A percentile compares a stretch with the other conserved stretches of the same genome.
Evolutionary conservation across 1,140 invertebrate species (phyloP).

Genomic region (silkworm (Bombyx mori)): ASM3026992v2 NC_085119.1:14634001-14634500

Average conservation of each 20-base stretch:
- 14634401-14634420: background rate
- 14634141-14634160: no score
- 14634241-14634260: background rate
- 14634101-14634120: no score
- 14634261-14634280: no score
- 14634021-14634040: no score
- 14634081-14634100: no score
- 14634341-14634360: background rate
- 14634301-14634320: no score
- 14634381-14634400: conserved; percentile 1
- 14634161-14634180: background rate
- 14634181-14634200: background rate
- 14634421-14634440: background rate
- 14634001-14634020: no score
- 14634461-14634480: background rate
- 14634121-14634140: no score
- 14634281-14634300: no score
- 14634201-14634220: background rate
- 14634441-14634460: background rate
- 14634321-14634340: background rate
- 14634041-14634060: no score
- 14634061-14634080: no score
- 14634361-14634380: background rate
- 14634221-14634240: background rate
- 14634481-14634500: background rate